These are phyloP conservation scores for Yponomeuta sedellus DNA, from an alignment of 2,888 invertebrate species.

Conservation along the genomic window DNA sequence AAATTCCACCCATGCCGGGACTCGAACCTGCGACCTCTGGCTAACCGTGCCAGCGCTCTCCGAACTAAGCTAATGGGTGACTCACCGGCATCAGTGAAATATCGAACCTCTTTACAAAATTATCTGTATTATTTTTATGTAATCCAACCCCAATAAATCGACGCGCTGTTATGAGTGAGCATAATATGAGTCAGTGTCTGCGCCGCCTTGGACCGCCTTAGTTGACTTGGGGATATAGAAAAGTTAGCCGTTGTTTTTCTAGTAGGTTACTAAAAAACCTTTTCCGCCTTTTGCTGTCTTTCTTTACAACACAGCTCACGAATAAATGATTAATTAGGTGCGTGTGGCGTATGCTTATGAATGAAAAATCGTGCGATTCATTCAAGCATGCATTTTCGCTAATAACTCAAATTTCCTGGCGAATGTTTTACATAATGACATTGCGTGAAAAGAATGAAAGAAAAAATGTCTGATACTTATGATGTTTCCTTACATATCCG, in stretches of 20 bases:
- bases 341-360: not conserved
- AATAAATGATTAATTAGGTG: not conserved
- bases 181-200: too few species aligned
- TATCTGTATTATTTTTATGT: too few species aligned
- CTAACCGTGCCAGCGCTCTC: too few species aligned
- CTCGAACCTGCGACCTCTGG: too few species aligned
- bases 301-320: not conserved
- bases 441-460: not conserved
- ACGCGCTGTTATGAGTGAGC: too few species aligned
- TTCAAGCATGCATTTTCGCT: not conserved
- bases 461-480: not conserved
- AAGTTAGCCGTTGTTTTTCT: not conserved
- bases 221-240: too few species aligned
- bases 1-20: too few species aligned
- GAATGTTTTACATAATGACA: not conserved
- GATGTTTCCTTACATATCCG: not conserved
- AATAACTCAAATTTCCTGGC: not conserved
- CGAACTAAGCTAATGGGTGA: too few species aligned
- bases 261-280: not conserved
- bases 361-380: not conserved
- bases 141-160: too few species aligned
- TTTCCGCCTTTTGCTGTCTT: not conserved
- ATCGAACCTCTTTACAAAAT: too few species aligned
- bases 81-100: too few species aligned
- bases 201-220: too few species aligned